These are phyloP conservation scores for Neosilurus hyrtlii DNA, from an alignment of 2,797 vertebrate species.

Conservation along the genomic window DNA sequence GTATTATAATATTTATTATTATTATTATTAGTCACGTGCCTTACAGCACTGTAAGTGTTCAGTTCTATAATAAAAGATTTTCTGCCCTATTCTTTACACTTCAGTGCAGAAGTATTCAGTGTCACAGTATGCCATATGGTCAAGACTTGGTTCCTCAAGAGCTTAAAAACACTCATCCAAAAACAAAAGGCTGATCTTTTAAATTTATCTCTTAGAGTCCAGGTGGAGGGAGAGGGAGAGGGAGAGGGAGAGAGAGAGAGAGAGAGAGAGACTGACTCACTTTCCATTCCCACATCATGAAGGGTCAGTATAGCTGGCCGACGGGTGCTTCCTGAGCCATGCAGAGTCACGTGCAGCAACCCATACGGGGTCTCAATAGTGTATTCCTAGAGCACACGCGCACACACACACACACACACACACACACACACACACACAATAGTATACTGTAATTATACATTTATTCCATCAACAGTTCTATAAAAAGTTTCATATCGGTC, in stretches of 20 bases:
- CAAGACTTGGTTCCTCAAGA: neutral
- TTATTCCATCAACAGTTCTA: neutral
- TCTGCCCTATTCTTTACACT: too few species aligned
- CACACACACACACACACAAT: constrained; percentile 13
- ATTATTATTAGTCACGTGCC: too few species aligned
- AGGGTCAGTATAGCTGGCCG: constrained; percentile 87
- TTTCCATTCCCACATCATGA: constrained; percentile 88
- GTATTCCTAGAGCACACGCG: constrained; percentile 74
- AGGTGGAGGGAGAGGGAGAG: neutral
- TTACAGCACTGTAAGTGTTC: too few species aligned
- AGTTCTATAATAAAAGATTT: too few species aligned
- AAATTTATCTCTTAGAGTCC: neutral
- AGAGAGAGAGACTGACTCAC: constrained; percentile 70
- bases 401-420: constrained; percentile 13
- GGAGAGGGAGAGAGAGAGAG: neutral
- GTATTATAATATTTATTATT: too few species aligned
- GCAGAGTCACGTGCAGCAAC: constrained; percentile 81
- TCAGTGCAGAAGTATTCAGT: too few species aligned
- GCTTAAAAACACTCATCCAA: neutral
- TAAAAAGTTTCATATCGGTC: too few species aligned
- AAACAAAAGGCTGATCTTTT: neutral
- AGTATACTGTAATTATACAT: neutral
- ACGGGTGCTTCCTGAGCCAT: constrained; percentile 82
- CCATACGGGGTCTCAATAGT: constrained; percentile 86
- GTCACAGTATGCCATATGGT: neutral